Conservation (phyloP, 2,113 vertebrate genomes). For the Puffinus mauretanicus region DNA sequence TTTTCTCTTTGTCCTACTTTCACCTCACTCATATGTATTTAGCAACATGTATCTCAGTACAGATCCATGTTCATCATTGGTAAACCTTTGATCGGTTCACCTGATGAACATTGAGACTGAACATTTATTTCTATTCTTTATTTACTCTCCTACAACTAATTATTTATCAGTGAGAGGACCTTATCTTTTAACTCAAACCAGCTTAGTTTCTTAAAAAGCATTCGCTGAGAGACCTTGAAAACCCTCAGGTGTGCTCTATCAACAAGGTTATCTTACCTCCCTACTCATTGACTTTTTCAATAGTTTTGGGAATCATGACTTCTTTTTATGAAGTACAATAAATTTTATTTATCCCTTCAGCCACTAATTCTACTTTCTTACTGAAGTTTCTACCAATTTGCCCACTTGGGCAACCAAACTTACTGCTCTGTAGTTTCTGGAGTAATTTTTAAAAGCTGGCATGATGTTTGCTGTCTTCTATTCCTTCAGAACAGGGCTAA, state of each 20-base stretch:
- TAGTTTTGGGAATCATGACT: background rate
- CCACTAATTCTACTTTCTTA: background rate
- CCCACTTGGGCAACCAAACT: background rate
- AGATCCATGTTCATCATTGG: background rate
- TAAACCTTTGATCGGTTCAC: background rate
- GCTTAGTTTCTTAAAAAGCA: background rate
- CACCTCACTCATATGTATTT: background rate
- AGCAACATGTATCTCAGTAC: background rate
- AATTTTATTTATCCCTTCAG: background rate
- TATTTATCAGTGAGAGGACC: background rate
- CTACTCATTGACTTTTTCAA: background rate
- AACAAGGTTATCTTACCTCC: background rate
- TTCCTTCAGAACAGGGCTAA: background rate
- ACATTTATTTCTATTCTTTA: background rate
- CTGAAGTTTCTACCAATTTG: background rate
- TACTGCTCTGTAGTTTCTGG: background rate
- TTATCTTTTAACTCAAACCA: background rate
- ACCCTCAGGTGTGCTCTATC: background rate
- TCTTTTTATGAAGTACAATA: background rate
- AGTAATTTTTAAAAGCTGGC: background rate
- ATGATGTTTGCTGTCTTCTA: background rate
- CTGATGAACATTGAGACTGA: background rate
- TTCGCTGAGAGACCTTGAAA: background rate
- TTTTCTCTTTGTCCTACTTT: background rate
- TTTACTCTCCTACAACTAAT: background rate